Conservation (phyloP, 2,113 vertebrate genomes). For the Junco hyemalis region DNA sequence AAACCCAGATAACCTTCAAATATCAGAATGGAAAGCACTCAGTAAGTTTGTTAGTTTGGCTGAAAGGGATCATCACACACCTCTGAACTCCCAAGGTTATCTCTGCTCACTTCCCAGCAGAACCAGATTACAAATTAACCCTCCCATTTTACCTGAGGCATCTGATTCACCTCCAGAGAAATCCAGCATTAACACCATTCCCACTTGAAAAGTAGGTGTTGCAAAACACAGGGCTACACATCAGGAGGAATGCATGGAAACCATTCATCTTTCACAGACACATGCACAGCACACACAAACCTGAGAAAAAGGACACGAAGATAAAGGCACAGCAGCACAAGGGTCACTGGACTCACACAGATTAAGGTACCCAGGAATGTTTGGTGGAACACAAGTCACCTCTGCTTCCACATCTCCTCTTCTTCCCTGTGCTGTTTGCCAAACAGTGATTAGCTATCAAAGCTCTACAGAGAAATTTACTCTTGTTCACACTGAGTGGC, state of each 20-base stretch:
- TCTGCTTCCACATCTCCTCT: background rate
- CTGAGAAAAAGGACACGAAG: background rate
- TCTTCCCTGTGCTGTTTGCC: background rate
- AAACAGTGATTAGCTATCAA: background rate
- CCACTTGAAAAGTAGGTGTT: background rate
- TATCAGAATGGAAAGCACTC: background rate
- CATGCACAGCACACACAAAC: background rate
- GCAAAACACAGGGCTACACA: background rate
- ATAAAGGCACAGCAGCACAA: background rate
- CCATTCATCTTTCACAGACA: background rate
- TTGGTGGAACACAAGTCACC: background rate
- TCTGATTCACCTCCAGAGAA: background rate
- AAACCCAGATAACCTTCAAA: background rate
- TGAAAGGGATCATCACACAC: background rate
- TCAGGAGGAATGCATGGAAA: background rate
- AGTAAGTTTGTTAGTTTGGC: background rate
- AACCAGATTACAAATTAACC: constrained; percentile 38
- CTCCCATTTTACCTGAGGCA: background rate
- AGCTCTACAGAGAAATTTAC: background rate
- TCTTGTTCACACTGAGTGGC: background rate
- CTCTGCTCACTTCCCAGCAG: background rate
- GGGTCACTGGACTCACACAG: background rate
- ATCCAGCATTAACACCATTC: background rate
- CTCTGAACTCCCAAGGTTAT: background rate
- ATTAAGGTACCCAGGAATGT: rapidly evolving